Percentiles rank a stretch among this genome's conserved stretches.
Conservation (phyloP, 2,888 invertebrate genomes). For the Prosapia bicincta region DNA sequence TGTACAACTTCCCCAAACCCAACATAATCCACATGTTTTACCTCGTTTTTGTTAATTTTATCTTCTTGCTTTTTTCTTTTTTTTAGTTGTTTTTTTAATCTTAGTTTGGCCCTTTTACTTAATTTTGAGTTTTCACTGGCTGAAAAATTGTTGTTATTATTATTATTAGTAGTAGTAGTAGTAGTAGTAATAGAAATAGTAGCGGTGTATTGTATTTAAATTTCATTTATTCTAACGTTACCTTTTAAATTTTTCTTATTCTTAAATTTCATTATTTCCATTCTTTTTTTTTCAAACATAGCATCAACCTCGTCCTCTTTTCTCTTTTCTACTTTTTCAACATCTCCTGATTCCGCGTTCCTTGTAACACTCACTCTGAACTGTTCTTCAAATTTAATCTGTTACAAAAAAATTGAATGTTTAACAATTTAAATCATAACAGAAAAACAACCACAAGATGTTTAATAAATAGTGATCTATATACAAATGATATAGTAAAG, state of each 20-base stretch:
- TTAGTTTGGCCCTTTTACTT: conserved; percentile 3
- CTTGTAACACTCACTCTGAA: conserved; percentile 53
- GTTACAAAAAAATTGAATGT: background rate
- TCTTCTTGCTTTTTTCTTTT: conserved; percentile 53
- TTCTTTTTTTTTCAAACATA: conserved; percentile 35
- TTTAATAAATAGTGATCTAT: too few relatives aligned
- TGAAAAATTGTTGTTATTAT: too few relatives aligned
- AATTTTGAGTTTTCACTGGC: background rate
- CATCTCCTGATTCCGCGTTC: conserved; percentile 52
- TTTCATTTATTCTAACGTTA: too few relatives aligned
- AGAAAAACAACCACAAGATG: too few relatives aligned
- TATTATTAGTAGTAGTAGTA: too few relatives aligned
- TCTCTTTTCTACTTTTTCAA: conserved; percentile 30
- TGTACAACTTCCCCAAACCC: conserved; percentile 72
- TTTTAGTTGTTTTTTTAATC: conserved; percentile 38
- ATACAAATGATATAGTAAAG: too few relatives aligned
- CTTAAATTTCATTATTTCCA: conserved; percentile 40
- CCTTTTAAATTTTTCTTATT: conserved; percentile 43
- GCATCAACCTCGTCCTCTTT: background rate
- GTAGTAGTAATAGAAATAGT: too few relatives aligned
- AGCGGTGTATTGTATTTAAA: too few relatives aligned
- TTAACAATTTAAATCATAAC: too few relatives aligned
- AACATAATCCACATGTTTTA: conserved; percentile 56
- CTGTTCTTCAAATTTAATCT: conserved; percentile 32
- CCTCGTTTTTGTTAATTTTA: conserved; percentile 48